phyloP scores from a whole-genome alignment of 92 coral and sea anemone genomes.

The Hydrozoanthus gracilis region DNA sequence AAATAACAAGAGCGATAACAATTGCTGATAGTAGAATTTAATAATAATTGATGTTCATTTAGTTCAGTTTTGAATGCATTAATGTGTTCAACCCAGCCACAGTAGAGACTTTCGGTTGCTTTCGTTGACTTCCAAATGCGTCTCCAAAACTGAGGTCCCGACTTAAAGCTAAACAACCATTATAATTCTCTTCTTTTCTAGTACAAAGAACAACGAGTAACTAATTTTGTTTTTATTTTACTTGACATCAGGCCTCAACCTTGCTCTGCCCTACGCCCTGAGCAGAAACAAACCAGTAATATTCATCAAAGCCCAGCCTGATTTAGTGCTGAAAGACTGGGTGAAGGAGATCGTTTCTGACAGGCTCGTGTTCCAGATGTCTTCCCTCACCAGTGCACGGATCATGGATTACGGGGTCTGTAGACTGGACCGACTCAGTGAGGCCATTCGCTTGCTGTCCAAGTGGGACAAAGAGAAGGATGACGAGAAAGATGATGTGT shows the following conservation, averaged over 20 bases:
- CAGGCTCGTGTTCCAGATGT: conserved; percentile 41
- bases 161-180: no score
- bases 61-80: no score
- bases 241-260: background rate
- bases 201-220: background rate
- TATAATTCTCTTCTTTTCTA: background rate
- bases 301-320: conserved; percentile 44
- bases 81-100: no score
- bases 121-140: no score
- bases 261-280: conserved; percentile 39
- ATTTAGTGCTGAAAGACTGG: conserved; percentile 38
- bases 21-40: no score
- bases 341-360: conserved; percentile 20
- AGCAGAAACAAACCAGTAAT: conserved; percentile 45
- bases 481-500: conserved; percentile 18
- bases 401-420: conserved; percentile 36
- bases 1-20: no score
- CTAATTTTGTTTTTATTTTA: background rate
- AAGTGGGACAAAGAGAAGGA: conserved; percentile 33
- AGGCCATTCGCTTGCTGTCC: conserved; percentile 29
- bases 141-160: no score
- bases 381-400: conserved; percentile 18
- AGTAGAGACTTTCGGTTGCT: no score
- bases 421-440: conserved; percentile 39
- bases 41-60: no score